Evolutionary conservation across 1,140 invertebrate species (phyloP), one percentile per base, ranked within the genome.

Genomic region (Trichonephila clavata): DNA sequence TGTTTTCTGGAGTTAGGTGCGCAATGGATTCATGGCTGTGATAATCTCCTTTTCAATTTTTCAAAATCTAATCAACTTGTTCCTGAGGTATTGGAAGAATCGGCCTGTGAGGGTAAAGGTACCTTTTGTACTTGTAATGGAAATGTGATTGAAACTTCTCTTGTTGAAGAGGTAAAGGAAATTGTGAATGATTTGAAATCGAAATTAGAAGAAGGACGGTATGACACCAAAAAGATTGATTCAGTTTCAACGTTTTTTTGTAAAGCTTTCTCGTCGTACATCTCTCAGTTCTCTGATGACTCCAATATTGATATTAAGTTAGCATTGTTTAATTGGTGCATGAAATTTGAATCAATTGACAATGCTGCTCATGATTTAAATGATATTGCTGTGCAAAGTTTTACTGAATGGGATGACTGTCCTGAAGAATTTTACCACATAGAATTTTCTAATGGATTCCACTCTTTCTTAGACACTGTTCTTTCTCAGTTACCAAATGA

Each of bases 341-440:
- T 96, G 57, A 95, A 96, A 93, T 97, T 97, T 96, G 96, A 97
- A 94, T 94, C 96, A 2, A 97, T 97, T 65, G 97, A 97, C 95
- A 97, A 97, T 95, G 96, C 96, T 20, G 97, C 97, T 94, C 94
- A 94, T 20, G 95, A 95, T 86, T 94, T 97, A 27, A 95, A 97
- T 96, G 96, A 97, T 50, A 60, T 96, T 61, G 95, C 95, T 14
- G 77, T 95, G 2, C 90, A 94, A 61, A 94, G 95, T 60, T 96
- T 95, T 95, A 94, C 95, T 39, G 96, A 96, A 93, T 97, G 96
- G 94, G 94, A 96, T 94, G 96, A 96, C 92, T 96, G 96, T 90
- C 96, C 96, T 68, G 97, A 97, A 89, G 97, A 97, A 87, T 95
- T 96, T 39, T 96, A 96, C 89, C 96, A 97, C 94, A 96, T 97